phyloP scores from a whole-genome alignment of 2,797 vertebrate species.

The Hylomyscus alleni region DNA sequence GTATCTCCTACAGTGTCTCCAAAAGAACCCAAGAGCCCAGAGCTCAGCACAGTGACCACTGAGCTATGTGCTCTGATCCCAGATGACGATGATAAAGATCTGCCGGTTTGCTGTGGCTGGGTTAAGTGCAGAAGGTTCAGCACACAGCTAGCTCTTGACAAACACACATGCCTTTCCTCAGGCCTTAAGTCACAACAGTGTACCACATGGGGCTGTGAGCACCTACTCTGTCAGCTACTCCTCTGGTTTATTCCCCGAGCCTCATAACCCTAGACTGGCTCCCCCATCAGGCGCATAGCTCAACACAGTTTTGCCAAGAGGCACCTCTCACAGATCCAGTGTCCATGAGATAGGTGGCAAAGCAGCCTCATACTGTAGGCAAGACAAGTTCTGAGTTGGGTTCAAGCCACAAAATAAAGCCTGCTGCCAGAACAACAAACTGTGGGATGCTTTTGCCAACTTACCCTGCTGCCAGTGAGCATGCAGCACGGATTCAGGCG shows the following conservation, averaged over 20 bases:
- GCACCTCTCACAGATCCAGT: background rate
- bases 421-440: background rate
- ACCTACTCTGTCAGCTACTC: background rate
- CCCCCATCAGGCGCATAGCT: background rate
- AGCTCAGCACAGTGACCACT: background rate
- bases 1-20: background rate
- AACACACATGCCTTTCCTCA: background rate
- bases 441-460: background rate
- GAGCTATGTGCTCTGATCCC: rapidly evolving
- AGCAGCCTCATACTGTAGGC: background rate
- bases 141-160: background rate
- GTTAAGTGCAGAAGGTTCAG: background rate
- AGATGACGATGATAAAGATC: background rate
- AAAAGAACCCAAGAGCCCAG: background rate
- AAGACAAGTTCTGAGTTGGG: background rate
- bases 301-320: background rate
- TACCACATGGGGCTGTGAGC: background rate
- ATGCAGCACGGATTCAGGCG: background rate
- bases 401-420: background rate
- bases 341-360: background rate
- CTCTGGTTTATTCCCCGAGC: background rate
- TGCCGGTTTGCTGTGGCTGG: rapidly evolving
- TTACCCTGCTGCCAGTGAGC: background rate
- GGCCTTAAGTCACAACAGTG: background rate
- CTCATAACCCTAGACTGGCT: background rate